These are phyloP conservation scores for Scaptomyza montana DNA, from an alignment of 1,140 invertebrate species.

Conservation along the genomic window DNA sequence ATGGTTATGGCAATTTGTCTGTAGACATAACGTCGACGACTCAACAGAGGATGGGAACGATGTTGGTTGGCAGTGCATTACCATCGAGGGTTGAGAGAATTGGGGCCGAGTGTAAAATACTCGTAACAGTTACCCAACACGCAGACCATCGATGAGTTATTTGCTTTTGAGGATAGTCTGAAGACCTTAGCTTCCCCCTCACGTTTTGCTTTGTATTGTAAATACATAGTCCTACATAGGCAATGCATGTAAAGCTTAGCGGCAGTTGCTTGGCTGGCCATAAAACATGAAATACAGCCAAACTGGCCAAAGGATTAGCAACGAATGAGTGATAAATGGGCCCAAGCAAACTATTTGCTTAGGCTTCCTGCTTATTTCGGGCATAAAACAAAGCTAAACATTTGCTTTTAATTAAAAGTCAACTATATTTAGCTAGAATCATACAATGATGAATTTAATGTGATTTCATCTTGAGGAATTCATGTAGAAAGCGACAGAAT, in stretches of 20 bases:
- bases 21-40: slow-evolving; percentile 74
- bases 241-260: slow-evolving; percentile 71
- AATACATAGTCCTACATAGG: slow-evolving; percentile 6
- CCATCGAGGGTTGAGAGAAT: not conserved
- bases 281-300: slow-evolving; percentile 78
- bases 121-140: slow-evolving; percentile 75
- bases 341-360: slow-evolving; percentile 61
- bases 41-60: slow-evolving; percentile 19
- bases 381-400: slow-evolving; percentile 76
- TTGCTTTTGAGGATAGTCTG: slow-evolving; percentile 39
- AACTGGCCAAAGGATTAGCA: slow-evolving; percentile 77
- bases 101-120: slow-evolving; percentile 62
- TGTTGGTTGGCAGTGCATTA: slow-evolving; percentile 48
- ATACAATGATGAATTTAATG: slow-evolving; percentile 7
- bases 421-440: slow-evolving; percentile 32
- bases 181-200: not conserved
- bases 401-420: slow-evolving; percentile 79
- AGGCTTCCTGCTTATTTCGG: slow-evolving; percentile 65
- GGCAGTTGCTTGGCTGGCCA: slow-evolving; percentile 77
- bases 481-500: no score
- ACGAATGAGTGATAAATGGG: slow-evolving; percentile 66
- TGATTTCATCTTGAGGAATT: not conserved
- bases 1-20: slow-evolving; percentile 82
- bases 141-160: slow-evolving; percentile 75
- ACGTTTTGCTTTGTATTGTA: not conserved